Evolutionary conservation across 2,888 invertebrate genomes (phyloP).

Genomic region (Xestoiulus laeticollis): DNA sequence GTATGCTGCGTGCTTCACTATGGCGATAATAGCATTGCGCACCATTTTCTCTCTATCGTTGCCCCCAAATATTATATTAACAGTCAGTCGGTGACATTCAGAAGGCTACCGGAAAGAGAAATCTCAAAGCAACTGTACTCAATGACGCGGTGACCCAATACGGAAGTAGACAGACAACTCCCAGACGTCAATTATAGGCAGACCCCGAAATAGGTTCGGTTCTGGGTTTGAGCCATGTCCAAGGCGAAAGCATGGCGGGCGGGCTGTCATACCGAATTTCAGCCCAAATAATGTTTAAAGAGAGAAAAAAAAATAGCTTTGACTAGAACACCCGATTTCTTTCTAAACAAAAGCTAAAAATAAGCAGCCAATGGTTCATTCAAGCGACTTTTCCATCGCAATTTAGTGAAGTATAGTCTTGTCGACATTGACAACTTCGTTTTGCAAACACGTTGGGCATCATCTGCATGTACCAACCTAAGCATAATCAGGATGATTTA

Average conservation of each 20-base stretch:
- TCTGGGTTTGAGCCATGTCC: not conserved
- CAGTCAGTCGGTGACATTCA: constrained; percentile 22
- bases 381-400: not conserved
- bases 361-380: not conserved
- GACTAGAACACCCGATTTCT: not conserved
- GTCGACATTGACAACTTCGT: not conserved
- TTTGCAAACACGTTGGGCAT: not conserved
- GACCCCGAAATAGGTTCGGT: not conserved
- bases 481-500: not conserved
- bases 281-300: not conserved
- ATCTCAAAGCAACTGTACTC: not conserved
- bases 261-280: not conserved
- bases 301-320: not conserved
- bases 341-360: constrained; percentile 13
- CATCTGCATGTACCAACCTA: no score
- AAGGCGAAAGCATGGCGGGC: not conserved
- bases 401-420: not conserved
- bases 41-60: not conserved
- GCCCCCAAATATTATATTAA: not conserved
- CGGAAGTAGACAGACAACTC: constrained; percentile 34
- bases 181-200: not conserved
- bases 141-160: not conserved
- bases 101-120: constrained; percentile 36
- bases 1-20: not conserved
- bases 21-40: not conserved